Evolutionary conservation across 2,888 invertebrate species (phyloP).

Genomic region (Pristionchus arcanus): DNA sequence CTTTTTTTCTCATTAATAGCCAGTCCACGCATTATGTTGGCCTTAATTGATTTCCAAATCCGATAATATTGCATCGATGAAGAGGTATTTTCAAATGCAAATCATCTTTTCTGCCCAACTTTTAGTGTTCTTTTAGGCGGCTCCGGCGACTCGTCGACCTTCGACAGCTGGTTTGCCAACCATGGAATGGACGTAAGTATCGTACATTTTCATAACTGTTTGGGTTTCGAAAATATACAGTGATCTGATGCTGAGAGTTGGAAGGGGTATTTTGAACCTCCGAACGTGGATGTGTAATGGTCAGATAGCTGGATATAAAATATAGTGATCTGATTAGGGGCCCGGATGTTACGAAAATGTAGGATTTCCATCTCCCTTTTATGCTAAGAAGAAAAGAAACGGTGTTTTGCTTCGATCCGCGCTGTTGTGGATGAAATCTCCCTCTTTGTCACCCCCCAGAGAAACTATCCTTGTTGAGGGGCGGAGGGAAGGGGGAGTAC

Average conservation of each 20-base stretch:
- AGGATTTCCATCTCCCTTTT: background rate
- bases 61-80: too few species aligned
- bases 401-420: background rate
- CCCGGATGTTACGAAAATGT: too few species aligned
- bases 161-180: conserved; percentile 40
- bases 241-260: too few species aligned
- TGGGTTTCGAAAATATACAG: too few species aligned
- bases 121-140: background rate
- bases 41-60: too few species aligned
- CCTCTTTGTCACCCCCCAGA: background rate
- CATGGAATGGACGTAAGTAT: conserved; percentile 8
- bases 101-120: background rate
- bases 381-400: background rate
- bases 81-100: background rate
- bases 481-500: background rate
- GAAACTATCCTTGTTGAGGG: background rate
- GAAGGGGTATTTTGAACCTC: too few species aligned
- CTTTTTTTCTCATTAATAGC: too few species aligned
- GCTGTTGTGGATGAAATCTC: conserved; percentile 2
- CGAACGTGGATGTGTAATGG: too few species aligned
- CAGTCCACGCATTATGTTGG: too few species aligned
- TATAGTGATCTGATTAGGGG: too few species aligned
- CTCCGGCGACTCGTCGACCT: background rate
- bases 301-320: too few species aligned
- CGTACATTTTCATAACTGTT: background rate